phyloP scores from a whole-genome alignment of 2,797 vertebrate species.

The Chromis chromis region DNA sequence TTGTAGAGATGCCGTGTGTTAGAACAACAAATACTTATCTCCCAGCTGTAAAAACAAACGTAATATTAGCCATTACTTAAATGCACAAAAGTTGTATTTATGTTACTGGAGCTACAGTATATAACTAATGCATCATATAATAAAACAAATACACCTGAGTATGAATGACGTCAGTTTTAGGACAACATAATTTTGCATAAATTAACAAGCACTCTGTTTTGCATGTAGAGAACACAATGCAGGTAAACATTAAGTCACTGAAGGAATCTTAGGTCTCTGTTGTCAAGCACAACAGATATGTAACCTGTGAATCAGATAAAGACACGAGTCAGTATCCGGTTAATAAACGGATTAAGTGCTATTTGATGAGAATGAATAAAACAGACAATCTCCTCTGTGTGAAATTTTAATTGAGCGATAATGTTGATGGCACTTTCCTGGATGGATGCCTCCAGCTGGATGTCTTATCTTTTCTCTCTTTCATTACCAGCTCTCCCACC shows the following conservation, averaged over 20 bases:
- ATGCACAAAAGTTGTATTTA: not conserved
- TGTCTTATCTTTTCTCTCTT: conserved; percentile 47
- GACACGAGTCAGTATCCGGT: no score
- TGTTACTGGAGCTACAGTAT: not conserved
- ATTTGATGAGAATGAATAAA: not conserved
- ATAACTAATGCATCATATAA: not conserved
- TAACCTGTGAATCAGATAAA: no score
- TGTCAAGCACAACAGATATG: not conserved
- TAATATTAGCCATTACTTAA: no score
- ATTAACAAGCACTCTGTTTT: not conserved
- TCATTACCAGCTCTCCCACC: conserved; percentile 31
- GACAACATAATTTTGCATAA: not conserved
- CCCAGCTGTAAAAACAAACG: no score
- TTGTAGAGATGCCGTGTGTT: no score
- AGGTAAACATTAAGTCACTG: no score
- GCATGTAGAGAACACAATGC: no score
- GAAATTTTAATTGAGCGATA: conserved; percentile 12
- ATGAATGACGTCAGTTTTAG: not conserved
- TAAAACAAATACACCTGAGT: not conserved
- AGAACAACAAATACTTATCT: no score
- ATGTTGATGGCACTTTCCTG: conserved; percentile 12
- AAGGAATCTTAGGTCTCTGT: no score
- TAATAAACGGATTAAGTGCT: no score
- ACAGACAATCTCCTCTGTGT: not conserved
- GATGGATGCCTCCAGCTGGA: conserved; percentile 45